Conservation (phyloP, 2,888 invertebrate genomes). For the Odontothrips loti region DNA sequence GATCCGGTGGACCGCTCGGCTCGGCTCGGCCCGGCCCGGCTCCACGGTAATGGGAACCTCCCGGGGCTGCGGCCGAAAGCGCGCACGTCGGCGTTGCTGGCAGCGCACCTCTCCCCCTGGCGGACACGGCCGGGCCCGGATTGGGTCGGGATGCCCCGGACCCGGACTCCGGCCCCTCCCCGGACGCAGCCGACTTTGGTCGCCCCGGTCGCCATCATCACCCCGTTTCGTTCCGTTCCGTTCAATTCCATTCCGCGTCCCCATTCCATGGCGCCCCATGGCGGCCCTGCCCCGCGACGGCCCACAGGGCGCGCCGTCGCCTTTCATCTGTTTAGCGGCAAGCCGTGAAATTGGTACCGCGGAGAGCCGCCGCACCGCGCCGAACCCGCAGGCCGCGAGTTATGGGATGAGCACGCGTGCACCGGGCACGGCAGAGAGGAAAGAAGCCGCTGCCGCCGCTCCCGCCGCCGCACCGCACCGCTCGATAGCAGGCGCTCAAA, state of each 20-base stretch:
- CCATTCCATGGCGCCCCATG: neutral
- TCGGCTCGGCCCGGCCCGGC: neutral
- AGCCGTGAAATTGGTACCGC: constrained; percentile 1
- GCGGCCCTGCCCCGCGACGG: neutral
- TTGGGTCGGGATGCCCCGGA: neutral
- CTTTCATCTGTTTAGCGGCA: neutral
- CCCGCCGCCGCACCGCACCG: too few species aligned
- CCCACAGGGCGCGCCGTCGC: neutral
- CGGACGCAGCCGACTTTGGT: neutral
- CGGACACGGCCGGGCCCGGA: too few species aligned
- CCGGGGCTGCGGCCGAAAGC: neutral
- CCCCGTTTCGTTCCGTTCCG: neutral
- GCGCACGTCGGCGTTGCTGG: neutral
- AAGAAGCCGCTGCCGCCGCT: too few species aligned
- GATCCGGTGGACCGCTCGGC: neutral
- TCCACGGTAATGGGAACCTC: neutral
- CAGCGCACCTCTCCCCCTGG: neutral
- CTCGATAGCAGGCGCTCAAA: too few species aligned
- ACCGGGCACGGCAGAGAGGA: neutral
- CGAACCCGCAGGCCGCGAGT: neutral
- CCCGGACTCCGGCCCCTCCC: neutral
- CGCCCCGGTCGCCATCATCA: neutral
- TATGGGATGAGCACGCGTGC: neutral
- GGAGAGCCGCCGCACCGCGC: neutral
- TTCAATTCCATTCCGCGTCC: neutral